phyloP scores from a whole-genome alignment of 2,888 invertebrate genomes.

The Aporophyla lueneburgensis region DNA sequence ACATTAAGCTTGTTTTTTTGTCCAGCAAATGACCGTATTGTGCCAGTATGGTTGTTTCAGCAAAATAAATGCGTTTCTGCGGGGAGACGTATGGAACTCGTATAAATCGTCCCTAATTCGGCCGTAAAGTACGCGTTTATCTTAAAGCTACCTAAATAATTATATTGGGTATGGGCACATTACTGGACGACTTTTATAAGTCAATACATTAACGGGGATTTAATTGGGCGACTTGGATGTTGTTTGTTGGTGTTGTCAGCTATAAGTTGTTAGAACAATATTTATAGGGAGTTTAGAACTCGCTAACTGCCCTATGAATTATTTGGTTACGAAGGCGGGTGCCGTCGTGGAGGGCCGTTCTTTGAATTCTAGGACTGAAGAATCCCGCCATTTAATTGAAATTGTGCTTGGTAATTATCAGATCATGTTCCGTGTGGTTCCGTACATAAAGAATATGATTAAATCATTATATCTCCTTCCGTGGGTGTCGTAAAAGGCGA shows the following conservation, averaged over 20 bases:
- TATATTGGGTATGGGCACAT: constrained; percentile 47
- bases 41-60: constrained; percentile 33
- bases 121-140: constrained; percentile 54
- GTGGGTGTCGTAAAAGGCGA: too few relatives aligned
- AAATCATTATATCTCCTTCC: too few relatives aligned
- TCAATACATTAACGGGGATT: constrained; percentile 56
- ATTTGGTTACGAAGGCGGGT: not conserved
- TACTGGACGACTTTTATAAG: constrained; percentile 60
- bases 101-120: constrained; percentile 49
- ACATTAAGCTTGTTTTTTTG: constrained; percentile 49
- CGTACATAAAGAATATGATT: too few relatives aligned
- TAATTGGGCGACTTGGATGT: constrained; percentile 48
- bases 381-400: not conserved
- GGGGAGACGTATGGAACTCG: constrained; percentile 31
- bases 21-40: constrained; percentile 18
- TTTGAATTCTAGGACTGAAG: not conserved
- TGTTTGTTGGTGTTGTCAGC: constrained; percentile 32
- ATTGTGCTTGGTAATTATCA: not conserved
- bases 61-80: constrained; percentile 35
- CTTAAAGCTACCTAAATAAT: constrained; percentile 48
- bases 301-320: constrained; percentile 3
- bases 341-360: too few relatives aligned
- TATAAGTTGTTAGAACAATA: constrained; percentile 32
- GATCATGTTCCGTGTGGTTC: too few relatives aligned
- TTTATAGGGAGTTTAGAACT: constrained; percentile 35